Evolutionary conservation across 2,797 vertebrate genomes (phyloP).

Genomic region (Bovichtus diacanthus): DNA sequence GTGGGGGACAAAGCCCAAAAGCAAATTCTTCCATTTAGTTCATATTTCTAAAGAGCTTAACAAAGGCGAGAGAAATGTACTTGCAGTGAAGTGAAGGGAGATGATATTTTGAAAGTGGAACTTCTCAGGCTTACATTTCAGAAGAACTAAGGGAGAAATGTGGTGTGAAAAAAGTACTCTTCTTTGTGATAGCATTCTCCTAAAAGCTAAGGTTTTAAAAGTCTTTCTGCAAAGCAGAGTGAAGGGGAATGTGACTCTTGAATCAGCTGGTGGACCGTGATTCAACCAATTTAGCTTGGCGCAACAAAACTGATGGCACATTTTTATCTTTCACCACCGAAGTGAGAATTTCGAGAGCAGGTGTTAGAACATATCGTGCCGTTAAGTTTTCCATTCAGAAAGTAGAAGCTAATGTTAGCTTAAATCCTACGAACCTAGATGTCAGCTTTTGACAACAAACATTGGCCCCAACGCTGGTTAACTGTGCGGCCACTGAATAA

Average conservation of each 20-base stretch:
- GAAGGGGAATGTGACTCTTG: not conserved
- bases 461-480: not conserved
- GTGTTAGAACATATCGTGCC: not conserved
- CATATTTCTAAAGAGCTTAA: conserved; percentile 19
- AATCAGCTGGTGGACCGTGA: not conserved
- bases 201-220: conserved; percentile 12
- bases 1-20: not conserved
- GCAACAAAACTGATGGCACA: not conserved
- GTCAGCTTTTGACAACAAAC: not conserved
- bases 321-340: conserved; percentile 5
- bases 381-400: too few relatives aligned
- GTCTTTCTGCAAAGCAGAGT: conserved; percentile 1
- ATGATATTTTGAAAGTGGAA: conserved; percentile 36
- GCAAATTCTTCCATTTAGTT: not conserved
- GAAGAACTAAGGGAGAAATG: conserved; percentile 23
- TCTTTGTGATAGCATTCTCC: not conserved
- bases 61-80: conserved; percentile 14
- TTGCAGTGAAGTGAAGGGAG: conserved; percentile 17
- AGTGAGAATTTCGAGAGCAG: conserved; percentile 4
- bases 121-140: conserved; percentile 26
- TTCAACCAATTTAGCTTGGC: conserved; percentile 7
- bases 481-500: not conserved
- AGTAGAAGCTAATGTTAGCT: not conserved
- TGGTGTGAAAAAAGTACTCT: conserved; percentile 12
- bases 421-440: not conserved